These are phyloP conservation scores for Ephydatia muelleri DNA, from an alignment of 37 sponge, comb jelly and placozoan species.

Conservation along the genomic window DNA sequence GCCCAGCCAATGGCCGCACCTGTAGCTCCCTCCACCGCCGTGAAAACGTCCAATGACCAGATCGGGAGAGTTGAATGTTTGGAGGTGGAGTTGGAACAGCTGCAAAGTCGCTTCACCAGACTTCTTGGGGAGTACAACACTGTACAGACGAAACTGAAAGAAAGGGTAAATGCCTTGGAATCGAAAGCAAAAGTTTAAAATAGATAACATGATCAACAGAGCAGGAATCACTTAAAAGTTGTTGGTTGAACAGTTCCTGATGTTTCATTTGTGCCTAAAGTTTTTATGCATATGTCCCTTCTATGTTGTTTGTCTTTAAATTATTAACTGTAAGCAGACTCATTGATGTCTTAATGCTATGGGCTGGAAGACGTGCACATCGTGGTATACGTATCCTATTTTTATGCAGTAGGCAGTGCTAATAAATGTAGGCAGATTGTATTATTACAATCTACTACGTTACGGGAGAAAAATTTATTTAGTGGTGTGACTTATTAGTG, in stretches of 20 bases:
- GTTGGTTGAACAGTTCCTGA: not conserved
- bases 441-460: too few relatives aligned
- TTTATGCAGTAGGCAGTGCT: too few relatives aligned
- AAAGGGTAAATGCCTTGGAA: slow-evolving; percentile 57
- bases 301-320: too few relatives aligned
- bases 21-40: not conserved
- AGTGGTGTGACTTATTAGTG: too few relatives aligned
- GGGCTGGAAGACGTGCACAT: too few relatives aligned
- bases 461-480: too few relatives aligned
- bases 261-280: not conserved
- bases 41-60: not conserved
- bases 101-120: slow-evolving; percentile 60
- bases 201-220: not conserved
- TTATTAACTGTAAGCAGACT: too few relatives aligned
- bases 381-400: too few relatives aligned
- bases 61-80: slow-evolving; percentile 28
- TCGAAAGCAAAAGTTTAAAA: not conserved
- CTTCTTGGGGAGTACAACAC: slow-evolving; percentile 71
- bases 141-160: slow-evolving; percentile 68
- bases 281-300: not conserved
- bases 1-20: not conserved
- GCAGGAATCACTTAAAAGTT: not conserved
- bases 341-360: too few relatives aligned
- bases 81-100: slow-evolving; percentile 59
- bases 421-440: too few relatives aligned